These are phyloP conservation scores for Hybos culiciformis DNA, from an alignment of 2,888 invertebrate genomes.

Conservation along the genomic window DNA sequence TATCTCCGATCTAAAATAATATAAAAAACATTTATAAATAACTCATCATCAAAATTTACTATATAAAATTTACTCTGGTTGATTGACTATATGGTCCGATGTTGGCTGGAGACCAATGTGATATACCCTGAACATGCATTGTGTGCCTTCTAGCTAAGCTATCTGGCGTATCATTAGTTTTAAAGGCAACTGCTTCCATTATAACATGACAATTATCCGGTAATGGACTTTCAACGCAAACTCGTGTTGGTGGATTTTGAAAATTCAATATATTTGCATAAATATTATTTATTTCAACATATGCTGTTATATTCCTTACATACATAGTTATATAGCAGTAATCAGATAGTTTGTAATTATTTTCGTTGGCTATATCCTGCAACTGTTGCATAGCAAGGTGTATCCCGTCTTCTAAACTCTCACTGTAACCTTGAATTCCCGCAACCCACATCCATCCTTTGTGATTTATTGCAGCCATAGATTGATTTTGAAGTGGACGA, in stretches of 20 bases:
- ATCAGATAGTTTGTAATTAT: constrained; percentile 42
- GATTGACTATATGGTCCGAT: constrained; percentile 95
- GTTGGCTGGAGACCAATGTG: constrained; percentile 97
- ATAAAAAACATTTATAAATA: background rate
- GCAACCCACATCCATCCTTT: constrained; percentile 79
- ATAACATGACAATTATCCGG: constrained; percentile 56
- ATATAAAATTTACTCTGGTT: constrained; percentile 44
- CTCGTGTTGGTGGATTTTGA: constrained; percentile 71
- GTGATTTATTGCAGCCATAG: constrained; percentile 49
- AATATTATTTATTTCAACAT: constrained; percentile 58
- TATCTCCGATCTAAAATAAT: constrained; percentile 54
- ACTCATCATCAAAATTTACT: background rate
- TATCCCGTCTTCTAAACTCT: constrained; percentile 50
- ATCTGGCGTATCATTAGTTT: constrained; percentile 24
- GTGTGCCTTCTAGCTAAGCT: constrained; percentile 55
- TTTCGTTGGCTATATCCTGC: constrained; percentile 36
- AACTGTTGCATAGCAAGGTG: constrained; percentile 60
- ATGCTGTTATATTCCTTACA: constrained; percentile 69
- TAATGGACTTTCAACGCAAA: constrained; percentile 70
- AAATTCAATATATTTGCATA: constrained; percentile 62
- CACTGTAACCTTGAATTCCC: constrained; percentile 58
- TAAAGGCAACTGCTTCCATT: constrained; percentile 59
- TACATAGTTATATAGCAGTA: constrained; percentile 74
- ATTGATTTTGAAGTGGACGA: constrained; percentile 45
- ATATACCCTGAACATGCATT: constrained; percentile 90